A percentile compares a stretch with the other conserved stretches of the same genome.
Evolutionary conservation across 2,888 invertebrate genomes (phyloP).

Genomic region (Pachliopta kotzebuea): DNA sequence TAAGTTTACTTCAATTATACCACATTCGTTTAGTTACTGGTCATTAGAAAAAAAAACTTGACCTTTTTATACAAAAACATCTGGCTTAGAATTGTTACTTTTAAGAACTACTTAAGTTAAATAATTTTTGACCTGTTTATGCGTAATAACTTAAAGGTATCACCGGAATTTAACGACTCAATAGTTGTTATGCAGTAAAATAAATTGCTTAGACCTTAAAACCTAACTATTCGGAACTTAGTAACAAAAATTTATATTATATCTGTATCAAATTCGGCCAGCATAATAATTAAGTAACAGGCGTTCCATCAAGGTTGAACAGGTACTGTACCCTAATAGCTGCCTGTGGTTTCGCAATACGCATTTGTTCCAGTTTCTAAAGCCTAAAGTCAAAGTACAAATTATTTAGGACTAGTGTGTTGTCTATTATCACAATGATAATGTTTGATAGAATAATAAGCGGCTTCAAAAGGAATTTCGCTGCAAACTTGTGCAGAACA

Average conservation of each 20-base stretch:
- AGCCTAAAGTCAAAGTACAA: slow-evolving; percentile 70
- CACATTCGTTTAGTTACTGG: not conserved
- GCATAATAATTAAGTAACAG: slow-evolving; percentile 80
- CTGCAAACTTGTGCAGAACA: slow-evolving; percentile 32
- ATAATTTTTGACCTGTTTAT: slow-evolving; percentile 4
- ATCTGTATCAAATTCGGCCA: slow-evolving; percentile 55
- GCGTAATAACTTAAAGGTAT: slow-evolving; percentile 16
- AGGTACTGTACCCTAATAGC: slow-evolving; percentile 70
- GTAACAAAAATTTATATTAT: slow-evolving; percentile 34
- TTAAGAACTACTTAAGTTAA: not conserved
- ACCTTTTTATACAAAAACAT: not conserved
- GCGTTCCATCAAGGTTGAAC: slow-evolving; percentile 67
- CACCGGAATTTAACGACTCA: slow-evolving; percentile 14
- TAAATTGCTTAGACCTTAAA: slow-evolving; percentile 29
- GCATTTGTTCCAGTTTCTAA: slow-evolving; percentile 60
- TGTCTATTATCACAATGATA: slow-evolving; percentile 53
- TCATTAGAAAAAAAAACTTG: not conserved
- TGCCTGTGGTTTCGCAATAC: slow-evolving; percentile 45
- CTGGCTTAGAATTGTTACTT: not conserved
- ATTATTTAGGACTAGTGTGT: slow-evolving; percentile 68
- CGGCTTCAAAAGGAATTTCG: slow-evolving; percentile 49
- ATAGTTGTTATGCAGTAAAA: slow-evolving; percentile 21
- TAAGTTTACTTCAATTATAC: not conserved
- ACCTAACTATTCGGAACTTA: slow-evolving; percentile 29
- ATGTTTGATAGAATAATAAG: slow-evolving; percentile 54